These are phyloP conservation scores for Cordilura impudica DNA, from an alignment of 2,888 invertebrate species.

Conservation along the genomic window DNA sequence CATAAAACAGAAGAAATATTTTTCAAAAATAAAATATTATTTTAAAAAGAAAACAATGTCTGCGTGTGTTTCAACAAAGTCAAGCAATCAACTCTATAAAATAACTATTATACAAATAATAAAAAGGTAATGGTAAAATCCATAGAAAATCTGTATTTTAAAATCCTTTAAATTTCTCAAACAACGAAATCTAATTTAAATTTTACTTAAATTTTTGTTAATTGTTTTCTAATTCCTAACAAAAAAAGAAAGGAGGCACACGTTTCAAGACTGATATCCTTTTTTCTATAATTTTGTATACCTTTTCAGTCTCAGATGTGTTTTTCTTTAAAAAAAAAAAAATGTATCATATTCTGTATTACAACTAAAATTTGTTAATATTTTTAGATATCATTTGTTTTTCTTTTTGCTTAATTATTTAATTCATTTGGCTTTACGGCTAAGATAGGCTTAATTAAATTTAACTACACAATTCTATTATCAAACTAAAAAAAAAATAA, in stretches of 20 bases:
- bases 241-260: constrained; percentile 58
- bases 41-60: constrained; percentile 59
- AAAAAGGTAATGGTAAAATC: constrained; percentile 6
- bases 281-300: constrained; percentile 14
- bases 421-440: constrained; percentile 7
- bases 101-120: not conserved
- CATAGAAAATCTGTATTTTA: not conserved
- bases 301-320: not conserved
- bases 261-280: constrained; percentile 65
- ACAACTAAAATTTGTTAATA: constrained; percentile 23
- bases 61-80: constrained; percentile 69
- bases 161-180: constrained; percentile 28
- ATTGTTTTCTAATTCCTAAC: not conserved
- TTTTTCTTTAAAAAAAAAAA: not conserved
- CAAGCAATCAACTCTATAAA: constrained; percentile 65
- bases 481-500: constrained; percentile 35
- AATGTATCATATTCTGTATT: not conserved
- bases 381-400: constrained; percentile 18
- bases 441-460: constrained; percentile 43
- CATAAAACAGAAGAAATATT: constrained; percentile 23
- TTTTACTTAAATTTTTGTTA: not conserved
- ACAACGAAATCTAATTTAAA: constrained; percentile 37
- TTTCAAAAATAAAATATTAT: constrained; percentile 19
- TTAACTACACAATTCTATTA: constrained; percentile 24
- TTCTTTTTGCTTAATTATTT: constrained; percentile 16